Conservation (phyloP, 2,113 vertebrate genomes). For the Nannospalax galili region DNA sequence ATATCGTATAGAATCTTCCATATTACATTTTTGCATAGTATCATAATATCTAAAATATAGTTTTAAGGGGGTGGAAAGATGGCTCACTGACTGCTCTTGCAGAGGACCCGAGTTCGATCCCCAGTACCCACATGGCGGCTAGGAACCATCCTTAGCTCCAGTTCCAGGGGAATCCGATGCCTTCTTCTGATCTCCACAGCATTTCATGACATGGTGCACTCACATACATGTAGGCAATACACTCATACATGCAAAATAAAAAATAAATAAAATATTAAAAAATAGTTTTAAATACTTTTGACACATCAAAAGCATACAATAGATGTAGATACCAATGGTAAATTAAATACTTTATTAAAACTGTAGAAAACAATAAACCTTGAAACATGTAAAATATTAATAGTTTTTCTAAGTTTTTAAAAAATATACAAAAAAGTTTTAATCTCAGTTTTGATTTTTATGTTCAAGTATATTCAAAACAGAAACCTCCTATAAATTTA, state of each 20-base stretch:
- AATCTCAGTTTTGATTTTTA: not conserved
- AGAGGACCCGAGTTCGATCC: no score
- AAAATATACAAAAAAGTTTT: not conserved
- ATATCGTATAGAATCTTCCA: not conserved
- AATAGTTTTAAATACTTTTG: not conserved
- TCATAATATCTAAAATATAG: not conserved
- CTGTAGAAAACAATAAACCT: not conserved
- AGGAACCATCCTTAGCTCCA: no score
- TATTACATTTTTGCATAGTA: not conserved
- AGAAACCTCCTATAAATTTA: not conserved
- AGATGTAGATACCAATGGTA: not conserved
- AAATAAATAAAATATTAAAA: no score
- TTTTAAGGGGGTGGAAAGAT: no score
- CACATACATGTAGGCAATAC: no score
- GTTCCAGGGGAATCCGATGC: no score
- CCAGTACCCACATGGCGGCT: no score
- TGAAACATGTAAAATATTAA: slow-evolving; percentile 14
- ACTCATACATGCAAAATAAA: no score
- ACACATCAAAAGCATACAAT: not conserved
- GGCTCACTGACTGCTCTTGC: no score
- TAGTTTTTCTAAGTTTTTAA: not conserved
- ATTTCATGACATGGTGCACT: no score
- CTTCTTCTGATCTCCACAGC: no score
- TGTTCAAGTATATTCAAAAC: not conserved
- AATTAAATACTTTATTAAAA: not conserved